These are phyloP conservation scores for Antheraea yamamai DNA, from an alignment of 2,888 invertebrate genomes.

Conservation along the genomic window DNA sequence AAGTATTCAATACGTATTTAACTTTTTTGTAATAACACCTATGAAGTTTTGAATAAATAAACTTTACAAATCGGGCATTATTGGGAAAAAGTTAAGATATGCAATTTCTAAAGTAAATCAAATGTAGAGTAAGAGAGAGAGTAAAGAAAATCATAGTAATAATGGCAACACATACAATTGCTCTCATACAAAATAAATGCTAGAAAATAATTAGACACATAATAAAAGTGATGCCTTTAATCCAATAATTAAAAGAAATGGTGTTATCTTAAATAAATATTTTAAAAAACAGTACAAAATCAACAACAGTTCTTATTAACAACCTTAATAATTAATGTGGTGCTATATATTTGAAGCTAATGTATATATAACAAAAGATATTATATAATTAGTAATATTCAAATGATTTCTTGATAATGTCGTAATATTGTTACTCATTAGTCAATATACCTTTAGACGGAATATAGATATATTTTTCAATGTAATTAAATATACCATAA, in stretches of 20 bases:
- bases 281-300: slow-evolving; percentile 2
- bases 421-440: no score
- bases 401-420: no score
- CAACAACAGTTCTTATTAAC: not conserved
- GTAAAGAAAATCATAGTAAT: no score
- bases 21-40: no score
- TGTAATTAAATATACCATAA: no score
- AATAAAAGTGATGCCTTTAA: slow-evolving; percentile 25
- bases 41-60: no score
- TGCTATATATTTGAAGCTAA: not conserved
- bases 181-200: not conserved
- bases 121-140: no score
- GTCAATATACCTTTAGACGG: no score
- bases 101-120: not conserved
- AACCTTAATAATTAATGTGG: not conserved
- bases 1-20: no score
- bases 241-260: slow-evolving; percentile 6
- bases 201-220: not conserved
- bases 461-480: no score
- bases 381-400: not conserved
- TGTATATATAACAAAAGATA: not conserved
- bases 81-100: no score
- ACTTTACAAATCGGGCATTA: no score
- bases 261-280: not conserved
- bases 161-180: not conserved